Conservation (phyloP, 2,888 invertebrate genomes). For the Sphaerophoria rueppellii region DNA sequence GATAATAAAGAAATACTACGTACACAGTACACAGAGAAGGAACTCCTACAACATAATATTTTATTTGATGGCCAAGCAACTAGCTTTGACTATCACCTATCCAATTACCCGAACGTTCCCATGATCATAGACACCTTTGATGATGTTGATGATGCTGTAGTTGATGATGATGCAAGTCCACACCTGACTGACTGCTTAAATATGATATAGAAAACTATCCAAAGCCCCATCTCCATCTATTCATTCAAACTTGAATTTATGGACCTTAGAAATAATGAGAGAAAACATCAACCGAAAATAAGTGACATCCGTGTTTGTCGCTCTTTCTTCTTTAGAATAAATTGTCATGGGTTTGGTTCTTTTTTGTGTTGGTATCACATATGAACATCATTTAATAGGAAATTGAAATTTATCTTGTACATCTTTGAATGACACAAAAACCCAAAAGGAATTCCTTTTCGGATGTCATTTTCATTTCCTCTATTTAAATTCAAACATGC, state of each 20-base stretch:
- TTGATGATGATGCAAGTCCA: conserved; percentile 6
- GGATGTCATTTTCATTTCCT: conserved; percentile 33
- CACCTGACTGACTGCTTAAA: conserved; percentile 35
- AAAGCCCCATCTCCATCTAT: conserved; percentile 21
- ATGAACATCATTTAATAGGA: conserved; percentile 45
- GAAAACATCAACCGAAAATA: conserved; percentile 28
- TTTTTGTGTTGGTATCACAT: conserved; percentile 16
- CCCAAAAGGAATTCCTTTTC: conserved; percentile 33
- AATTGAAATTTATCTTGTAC: conserved; percentile 57
- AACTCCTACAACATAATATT: conserved; percentile 17
- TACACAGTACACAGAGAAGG: not conserved
- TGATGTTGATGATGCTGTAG: not conserved
- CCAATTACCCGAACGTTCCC: conserved; percentile 40
- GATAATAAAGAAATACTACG: not conserved
- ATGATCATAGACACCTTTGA: conserved; percentile 24
- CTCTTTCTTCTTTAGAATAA: not conserved
- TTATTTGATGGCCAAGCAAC: not conserved
- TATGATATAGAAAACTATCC: conserved; percentile 39
- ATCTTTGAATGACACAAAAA: conserved; percentile 34
- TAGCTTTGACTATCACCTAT: conserved; percentile 24
- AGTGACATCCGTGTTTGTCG: conserved; percentile 39
- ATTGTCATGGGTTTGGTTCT: not conserved
- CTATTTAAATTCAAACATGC: conserved; percentile 1
- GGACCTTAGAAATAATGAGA: not conserved
- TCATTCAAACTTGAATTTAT: not conserved